Conservation (phyloP, 2,797 vertebrate genomes). For the Sternotherus odoratus region DNA sequence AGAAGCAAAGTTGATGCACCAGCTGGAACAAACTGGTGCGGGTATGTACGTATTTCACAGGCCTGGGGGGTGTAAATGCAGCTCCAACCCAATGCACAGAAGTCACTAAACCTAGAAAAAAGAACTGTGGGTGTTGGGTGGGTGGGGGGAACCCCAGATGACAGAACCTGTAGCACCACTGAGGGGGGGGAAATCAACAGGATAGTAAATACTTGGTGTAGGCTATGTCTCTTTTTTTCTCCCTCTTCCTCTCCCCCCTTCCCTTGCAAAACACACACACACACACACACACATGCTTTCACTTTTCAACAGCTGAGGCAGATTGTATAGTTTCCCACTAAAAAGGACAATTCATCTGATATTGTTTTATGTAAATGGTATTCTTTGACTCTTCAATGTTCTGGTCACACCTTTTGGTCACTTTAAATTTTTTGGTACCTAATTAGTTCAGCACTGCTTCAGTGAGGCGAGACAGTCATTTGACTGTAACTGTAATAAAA, state of each 20-base stretch:
- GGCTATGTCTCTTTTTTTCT: background rate
- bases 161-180: background rate
- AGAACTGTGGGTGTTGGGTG: no score
- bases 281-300: background rate
- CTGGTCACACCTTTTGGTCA: background rate
- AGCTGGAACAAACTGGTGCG: background rate
- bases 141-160: background rate
- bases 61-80: rapidly evolving
- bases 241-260: no score
- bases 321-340: background rate
- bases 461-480: background rate
- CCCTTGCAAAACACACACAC: no score
- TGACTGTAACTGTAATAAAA: background rate
- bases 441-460: background rate
- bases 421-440: background rate
- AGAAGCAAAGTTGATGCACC: rapidly evolving
- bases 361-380: rapidly evolving
- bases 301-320: background rate
- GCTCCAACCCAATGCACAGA: background rate
- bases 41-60: background rate
- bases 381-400: background rate
- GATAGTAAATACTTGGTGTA: background rate
- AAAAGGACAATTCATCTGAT: background rate
- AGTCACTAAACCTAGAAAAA: background rate
- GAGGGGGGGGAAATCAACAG: background rate